Conservation (phyloP, 2,113 vertebrate genomes). For the Bufo gargarizans region DNA sequence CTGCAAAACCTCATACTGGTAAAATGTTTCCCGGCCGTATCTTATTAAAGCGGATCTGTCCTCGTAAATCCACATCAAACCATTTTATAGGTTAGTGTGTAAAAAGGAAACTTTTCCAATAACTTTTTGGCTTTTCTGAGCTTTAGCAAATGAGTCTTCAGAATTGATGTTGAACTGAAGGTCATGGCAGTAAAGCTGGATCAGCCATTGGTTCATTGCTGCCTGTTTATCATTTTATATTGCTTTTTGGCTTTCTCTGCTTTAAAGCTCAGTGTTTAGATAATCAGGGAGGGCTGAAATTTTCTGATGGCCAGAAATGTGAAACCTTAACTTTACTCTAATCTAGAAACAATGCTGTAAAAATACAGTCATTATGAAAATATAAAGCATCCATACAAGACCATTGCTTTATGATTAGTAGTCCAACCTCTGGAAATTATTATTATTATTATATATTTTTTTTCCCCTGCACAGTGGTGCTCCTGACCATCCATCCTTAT, state of each 20-base stretch:
- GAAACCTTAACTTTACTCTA: not conserved
- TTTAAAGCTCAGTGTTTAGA: not conserved
- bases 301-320: not conserved
- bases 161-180: not conserved
- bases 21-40: conserved; percentile 27
- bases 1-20: not conserved
- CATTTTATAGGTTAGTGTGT: not conserved
- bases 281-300: not conserved
- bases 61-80: conserved; percentile 15
- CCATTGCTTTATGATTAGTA: too few species aligned
- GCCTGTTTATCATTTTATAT: not conserved
- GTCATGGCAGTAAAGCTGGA: not conserved
- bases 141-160: not conserved
- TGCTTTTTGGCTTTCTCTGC: not conserved
- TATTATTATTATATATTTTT: too few species aligned
- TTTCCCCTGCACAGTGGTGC: too few species aligned
- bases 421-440: too few species aligned
- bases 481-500: too few species aligned
- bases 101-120: conserved; percentile 8
- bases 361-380: too few species aligned
- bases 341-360: too few species aligned
- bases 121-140: conserved; percentile 5
- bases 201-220: not conserved
- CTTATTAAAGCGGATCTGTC: conserved; percentile 11
- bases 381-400: too few species aligned